Evolutionary conservation across 2,113 vertebrate genomes (phyloP), one percentile per base, ranked within the genome.

Genomic region (Rynchops niger): DNA sequence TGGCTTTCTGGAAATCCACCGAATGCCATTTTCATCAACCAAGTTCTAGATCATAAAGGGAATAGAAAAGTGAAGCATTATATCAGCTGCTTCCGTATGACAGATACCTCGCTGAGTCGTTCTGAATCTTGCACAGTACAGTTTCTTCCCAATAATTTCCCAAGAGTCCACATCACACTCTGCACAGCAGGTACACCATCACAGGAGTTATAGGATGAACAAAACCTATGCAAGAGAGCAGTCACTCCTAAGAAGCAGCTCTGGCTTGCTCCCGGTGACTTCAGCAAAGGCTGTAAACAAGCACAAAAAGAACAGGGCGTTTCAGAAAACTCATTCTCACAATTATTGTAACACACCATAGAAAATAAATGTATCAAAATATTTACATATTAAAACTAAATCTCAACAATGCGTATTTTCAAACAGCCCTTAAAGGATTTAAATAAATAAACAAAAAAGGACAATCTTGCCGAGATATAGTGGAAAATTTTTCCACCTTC

Each of bases 201-300:
- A 69, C 99, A 99, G 53, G 96, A 93, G 20, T n/a, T 69, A 4
- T 65, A 86, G 79, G 42, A 92, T 42, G 91, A 97, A 84, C 99
- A 99, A 94, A 99, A 94, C 43, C 98, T 97, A 71, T 99, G 95
- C 40, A 98, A 66, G 40, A 99, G 96, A 67, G 98, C 98, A 7
- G 98, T 99, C 71, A 98, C 82, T 53, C 96, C 98, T 55, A 99
- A 95, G 84, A 99, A 97, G 12, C 97, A 96, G 49, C 98, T 98
- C 56, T 97, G 92, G 43, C 95, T 96, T 59, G 98, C 59, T 93
- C 91, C 92, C 2, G 97, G 97, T 76, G 96, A 85, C 74, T 98
- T 91, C 90, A 99, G 58, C 86, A 99, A 96, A 61, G 96, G 94
- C 99, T 99, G 78, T 59, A 79, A 95, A 93, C 6, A 79, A 90